These are phyloP conservation scores for Sebastes variabilis DNA, from an alignment of 2,797 vertebrate genomes.

Conservation along the genomic window DNA sequence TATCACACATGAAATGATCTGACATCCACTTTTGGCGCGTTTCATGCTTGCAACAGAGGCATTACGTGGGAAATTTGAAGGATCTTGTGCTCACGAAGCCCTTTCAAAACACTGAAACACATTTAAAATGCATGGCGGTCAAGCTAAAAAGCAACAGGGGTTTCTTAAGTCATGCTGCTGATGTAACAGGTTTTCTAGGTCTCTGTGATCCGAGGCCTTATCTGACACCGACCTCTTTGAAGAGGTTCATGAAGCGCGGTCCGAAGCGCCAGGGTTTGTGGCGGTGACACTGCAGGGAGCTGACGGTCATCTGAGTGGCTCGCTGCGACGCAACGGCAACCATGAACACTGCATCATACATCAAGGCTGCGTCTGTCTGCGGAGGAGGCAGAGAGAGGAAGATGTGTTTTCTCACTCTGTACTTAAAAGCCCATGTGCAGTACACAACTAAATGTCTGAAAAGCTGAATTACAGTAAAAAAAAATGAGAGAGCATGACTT, in stretches of 20 bases:
- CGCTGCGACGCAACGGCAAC: slow-evolving; percentile 92
- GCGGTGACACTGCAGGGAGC: slow-evolving; percentile 96
- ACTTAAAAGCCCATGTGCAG: background rate
- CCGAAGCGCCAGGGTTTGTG: slow-evolving; percentile 98
- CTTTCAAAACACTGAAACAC: background rate
- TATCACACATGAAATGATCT: background rate
- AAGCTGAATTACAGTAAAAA: background rate
- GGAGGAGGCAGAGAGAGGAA: background rate
- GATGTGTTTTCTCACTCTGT: background rate
- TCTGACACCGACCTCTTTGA: slow-evolving; percentile 89
- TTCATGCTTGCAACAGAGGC: background rate
- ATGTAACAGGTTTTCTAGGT: background rate
- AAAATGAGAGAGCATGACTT: background rate
- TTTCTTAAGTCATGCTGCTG: background rate
- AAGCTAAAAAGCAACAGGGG: background rate
- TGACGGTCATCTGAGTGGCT: slow-evolving; percentile 93
- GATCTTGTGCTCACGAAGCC: background rate
- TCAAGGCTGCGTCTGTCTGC: slow-evolving; percentile 94
- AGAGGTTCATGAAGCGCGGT: slow-evolving; percentile 94
- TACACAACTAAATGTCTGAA: background rate
- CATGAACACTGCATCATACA: slow-evolving; percentile 96
- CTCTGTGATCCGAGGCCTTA: background rate
- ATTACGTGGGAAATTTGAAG: background rate
- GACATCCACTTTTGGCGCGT: slow-evolving; percentile 7
- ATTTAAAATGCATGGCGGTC: slow-evolving; percentile 18